Base-by-base conservation (phyloP, 2,888 invertebrate species). In the Macropis europaea region DNA sequence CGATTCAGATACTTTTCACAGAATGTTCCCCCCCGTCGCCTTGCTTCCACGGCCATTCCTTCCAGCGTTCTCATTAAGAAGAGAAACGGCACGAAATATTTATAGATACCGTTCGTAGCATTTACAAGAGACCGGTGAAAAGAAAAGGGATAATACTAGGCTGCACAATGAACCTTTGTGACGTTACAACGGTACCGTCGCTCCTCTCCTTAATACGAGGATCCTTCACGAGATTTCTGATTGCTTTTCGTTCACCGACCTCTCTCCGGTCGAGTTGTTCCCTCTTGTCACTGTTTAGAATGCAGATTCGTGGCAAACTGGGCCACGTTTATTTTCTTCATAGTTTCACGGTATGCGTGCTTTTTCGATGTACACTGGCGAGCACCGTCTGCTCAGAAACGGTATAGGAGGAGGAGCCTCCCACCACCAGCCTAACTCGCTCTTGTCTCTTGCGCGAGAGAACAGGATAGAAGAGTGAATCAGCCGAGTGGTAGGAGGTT, bases 71-170 rank as follows among this genome's bases (percentile, higher is more conserved):
- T 54, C 62, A 47, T 63, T 63, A 63, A 42, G 26, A 43, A 40
- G 34, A 24, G 47, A 47, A 56, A 56, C 28, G 47, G 17, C 15
- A 34, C 34, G 50, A 50, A 56, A 56, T 56, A 56, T 56, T 57
- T 56, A 63, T 28, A 38, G 54, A 54, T 45, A 54, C 24, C 36
- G 32, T 36, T 30, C 43, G 22, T 15, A 42, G 53, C 22, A 42
- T 62, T 62, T 54, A 36, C 47, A 45, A 36, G 24, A n/a, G 42
- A n/a, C 32, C 6, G 15, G 22, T 30, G 30, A 42, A 30, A 53
- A 34, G 52, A 43, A 34, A 62, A 28, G 34, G n/a, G n/a, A 17
- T 42, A 17, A 15, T 22, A 17, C 17, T 17, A 4, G 7, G 17
- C n/a, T 3, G 40, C 28, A 42, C 30, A 54, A 62, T 54, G 42